Base-by-base conservation (phyloP, 2,888 invertebrate species). In the Siphlonurus alternatus region DNA sequence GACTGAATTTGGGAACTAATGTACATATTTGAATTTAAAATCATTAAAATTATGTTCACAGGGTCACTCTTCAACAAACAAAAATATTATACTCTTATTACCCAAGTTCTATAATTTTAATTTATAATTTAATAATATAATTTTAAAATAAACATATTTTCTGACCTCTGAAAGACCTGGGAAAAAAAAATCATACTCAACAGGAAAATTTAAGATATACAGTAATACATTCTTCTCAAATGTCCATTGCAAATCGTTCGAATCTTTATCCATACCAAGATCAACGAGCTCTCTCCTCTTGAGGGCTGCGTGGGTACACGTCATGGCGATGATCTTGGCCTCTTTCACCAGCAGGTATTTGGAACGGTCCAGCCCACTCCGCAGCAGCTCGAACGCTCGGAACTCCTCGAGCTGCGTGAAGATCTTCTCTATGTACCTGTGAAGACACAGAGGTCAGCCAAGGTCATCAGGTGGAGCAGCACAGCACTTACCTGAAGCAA, bases 301-400 rank as follows among this genome's bases (percentile, higher is more conserved):
- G 15, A 99, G 80, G 0, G 99, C 99, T 1, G 99, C 99, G 76
- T 99, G 99, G 0, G 99, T 99, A 78, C 99, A 99, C 0, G 99
- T 99, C 99, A 99, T 99, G 1, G 99, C 99, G 70, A 99, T 99
- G 64, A 99, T 96, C 78, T 98, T 99, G 0, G 99, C 98, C 75
- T 99, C 99, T 73, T 96, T 95, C 0, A 99, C 97, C 63, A 99
- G 79, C 65, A 99, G 79, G 77, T 99, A 99, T 72, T 96, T 93
- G 0, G 97, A 94, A 61, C 99, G 81, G 75, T 99, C 99, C 61
- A 95, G 78, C 0, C 99, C 99, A 61, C 93, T 95, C 10, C 99
- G 82, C 5, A 99, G 78, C 68, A 99, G 78, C 76, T 99, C 99
- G 76, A 99, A 99, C 0, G 99, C 97, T 62, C 98, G 81, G 74